Percentiles rank a stretch among this genome's conserved stretches.
phyloP scores from a whole-genome alignment of 2,113 vertebrate genomes.

The Esox niger region DNA sequence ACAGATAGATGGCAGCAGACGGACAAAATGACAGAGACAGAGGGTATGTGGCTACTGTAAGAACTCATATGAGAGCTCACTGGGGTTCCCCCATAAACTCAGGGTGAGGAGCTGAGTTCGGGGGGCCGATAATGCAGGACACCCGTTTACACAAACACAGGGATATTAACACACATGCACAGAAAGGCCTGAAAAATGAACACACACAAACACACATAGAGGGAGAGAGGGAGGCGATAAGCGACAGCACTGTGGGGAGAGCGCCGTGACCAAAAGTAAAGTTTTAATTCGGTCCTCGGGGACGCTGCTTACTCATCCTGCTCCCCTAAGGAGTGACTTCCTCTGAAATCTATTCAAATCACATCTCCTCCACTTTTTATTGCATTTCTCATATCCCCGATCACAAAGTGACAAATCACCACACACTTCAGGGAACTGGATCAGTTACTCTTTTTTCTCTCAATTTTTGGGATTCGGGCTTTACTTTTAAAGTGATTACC shows the following conservation, averaged over 20 bases:
- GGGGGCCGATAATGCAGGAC: slow-evolving; percentile 59
- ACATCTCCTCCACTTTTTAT: slow-evolving; percentile 77
- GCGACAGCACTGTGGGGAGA: slow-evolving; percentile 55
- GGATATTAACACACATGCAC: slow-evolving; percentile 40
- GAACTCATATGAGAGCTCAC: slow-evolving; percentile 65
- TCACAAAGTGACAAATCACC: slow-evolving; percentile 80
- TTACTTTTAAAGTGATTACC: slow-evolving; percentile 64
- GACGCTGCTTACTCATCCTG: slow-evolving; percentile 70
- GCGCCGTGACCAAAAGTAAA: slow-evolving; percentile 74
- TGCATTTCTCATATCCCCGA: slow-evolving; percentile 75
- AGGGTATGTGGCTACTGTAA: slow-evolving; percentile 66
- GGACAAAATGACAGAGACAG: neutral
- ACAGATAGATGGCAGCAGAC: slow-evolving; percentile 55
- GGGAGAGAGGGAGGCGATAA: slow-evolving; percentile 52
- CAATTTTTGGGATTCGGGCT: slow-evolving; percentile 57
- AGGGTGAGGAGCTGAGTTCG: slow-evolving; percentile 57
- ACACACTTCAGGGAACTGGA: slow-evolving; percentile 68
- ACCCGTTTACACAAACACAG: slow-evolving; percentile 54
- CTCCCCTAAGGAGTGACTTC: slow-evolving; percentile 68
- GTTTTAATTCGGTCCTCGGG: slow-evolving; percentile 78
- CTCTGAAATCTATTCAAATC: slow-evolving; percentile 81
- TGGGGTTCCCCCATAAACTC: slow-evolving; percentile 65
- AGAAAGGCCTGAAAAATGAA: slow-evolving; percentile 8
- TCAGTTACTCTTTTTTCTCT: slow-evolving; percentile 45
- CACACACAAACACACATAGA: slow-evolving; percentile 32